phyloP scores from a whole-genome alignment of 2,113 vertebrate genomes.

The Phoenicopterus ruber region DNA sequence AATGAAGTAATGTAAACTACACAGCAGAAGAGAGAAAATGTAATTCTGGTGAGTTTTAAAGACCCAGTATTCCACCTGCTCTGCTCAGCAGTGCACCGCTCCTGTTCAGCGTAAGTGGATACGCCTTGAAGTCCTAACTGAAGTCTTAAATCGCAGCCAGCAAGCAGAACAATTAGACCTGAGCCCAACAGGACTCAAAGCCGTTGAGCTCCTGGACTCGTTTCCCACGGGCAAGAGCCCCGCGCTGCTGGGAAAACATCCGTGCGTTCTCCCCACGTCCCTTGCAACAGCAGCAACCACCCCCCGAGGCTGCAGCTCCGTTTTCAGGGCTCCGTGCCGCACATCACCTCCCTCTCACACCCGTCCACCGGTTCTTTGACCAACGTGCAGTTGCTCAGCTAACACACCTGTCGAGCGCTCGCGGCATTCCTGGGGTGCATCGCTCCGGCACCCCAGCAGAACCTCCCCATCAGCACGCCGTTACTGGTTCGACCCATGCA shows the following conservation, averaged over 20 bases:
- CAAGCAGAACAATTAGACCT: neutral
- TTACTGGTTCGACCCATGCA: accelerated
- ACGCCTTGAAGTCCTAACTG: accelerated
- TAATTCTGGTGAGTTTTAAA: neutral
- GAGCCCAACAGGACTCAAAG: neutral
- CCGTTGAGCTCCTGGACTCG: accelerated
- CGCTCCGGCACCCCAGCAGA: neutral
- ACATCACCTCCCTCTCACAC: accelerated
- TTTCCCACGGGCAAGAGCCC: neutral
- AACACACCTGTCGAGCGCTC: accelerated
- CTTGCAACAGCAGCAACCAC: accelerated
- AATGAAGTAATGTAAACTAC: neutral
- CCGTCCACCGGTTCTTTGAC: accelerated
- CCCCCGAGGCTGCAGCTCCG: too few species aligned
- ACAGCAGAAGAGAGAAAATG: neutral
- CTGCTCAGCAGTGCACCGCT: accelerated
- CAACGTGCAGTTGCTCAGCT: neutral
- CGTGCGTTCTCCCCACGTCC: accelerated
- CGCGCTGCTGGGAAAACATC: neutral
- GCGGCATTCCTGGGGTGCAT: accelerated
- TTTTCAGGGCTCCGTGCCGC: too few species aligned
- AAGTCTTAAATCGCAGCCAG: neutral
- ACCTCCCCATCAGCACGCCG: accelerated
- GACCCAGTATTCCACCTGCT: neutral
- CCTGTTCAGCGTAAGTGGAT: accelerated